Percentiles rank a stretch among this genome's conserved stretches.
Evolutionary conservation across 2,888 invertebrate genomes (phyloP).

Genomic region (Eurytoma adleriae): DNA sequence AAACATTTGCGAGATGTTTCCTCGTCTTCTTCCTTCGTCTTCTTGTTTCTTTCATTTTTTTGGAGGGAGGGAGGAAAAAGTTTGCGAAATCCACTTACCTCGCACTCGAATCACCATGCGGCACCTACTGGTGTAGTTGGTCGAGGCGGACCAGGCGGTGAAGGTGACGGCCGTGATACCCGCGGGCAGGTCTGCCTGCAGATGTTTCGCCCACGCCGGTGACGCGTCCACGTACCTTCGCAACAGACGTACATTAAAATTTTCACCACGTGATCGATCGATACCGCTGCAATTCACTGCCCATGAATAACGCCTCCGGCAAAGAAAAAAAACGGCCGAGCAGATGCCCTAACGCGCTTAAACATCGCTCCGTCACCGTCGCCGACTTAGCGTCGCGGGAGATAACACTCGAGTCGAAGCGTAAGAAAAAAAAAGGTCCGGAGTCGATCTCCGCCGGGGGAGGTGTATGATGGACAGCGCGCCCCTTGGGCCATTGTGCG

Average conservation of each 20-base stretch:
- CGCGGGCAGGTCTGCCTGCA: slow-evolving; percentile 79
- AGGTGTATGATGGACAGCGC: slow-evolving; percentile 10
- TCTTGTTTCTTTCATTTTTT: too few relatives aligned
- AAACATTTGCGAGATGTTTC: too few relatives aligned
- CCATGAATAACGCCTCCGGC: too few relatives aligned
- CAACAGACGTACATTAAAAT: not conserved
- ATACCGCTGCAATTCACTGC: too few relatives aligned
- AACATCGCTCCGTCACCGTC: slow-evolving; percentile 17
- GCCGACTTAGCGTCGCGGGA: not conserved
- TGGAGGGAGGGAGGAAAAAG: not conserved
- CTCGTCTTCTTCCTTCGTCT: too few relatives aligned
- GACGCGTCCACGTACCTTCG: slow-evolving; percentile 79
- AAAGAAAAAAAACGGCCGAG: too few relatives aligned
- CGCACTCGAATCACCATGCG: slow-evolving; percentile 80
- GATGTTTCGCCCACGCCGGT: slow-evolving; percentile 81
- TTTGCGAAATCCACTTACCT: slow-evolving; percentile 69
- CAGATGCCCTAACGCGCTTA: slow-evolving; percentile 3
- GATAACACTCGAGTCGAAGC: not conserved
- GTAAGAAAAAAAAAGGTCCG: not conserved
- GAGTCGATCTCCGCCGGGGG: not conserved
- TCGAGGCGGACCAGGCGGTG: slow-evolving; percentile 79
- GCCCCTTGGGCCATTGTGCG: not conserved
- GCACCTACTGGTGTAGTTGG: slow-evolving; percentile 79
- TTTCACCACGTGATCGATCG: too few relatives aligned
- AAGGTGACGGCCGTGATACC: slow-evolving; percentile 81